Evolutionary conservation across 1,140 invertebrate genomes (phyloP), one percentile per base, ranked within the genome.

Genomic region (Vanessa tameamea): DNA sequence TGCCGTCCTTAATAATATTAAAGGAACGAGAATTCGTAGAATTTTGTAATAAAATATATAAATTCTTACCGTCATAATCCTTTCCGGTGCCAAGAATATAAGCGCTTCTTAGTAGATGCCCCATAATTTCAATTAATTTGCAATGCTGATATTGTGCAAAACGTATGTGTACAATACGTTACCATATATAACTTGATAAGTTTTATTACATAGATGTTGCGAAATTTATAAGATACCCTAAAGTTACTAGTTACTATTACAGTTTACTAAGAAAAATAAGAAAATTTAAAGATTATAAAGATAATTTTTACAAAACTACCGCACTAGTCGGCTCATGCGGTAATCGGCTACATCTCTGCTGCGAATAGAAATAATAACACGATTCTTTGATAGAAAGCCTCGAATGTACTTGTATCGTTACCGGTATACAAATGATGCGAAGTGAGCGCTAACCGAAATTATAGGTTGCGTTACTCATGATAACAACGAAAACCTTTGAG

Each of bases 311-410:
- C 14, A 72, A 80, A 80, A 74, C 79, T 90, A 91, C 90, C 90
- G 89, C 89, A 64, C 88, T 73, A 87, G 88, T 91, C 90, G 88
- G 89, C 79, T 68, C 55, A 82, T 68, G 76, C 79, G 72, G 67
- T 87, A 88, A 82, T 76, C 67, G 90, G 86, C 90, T 92, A 92
- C 90, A 92, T 92, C 83, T 92, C 90, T 81, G 78, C 85, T 80
- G 76, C 77, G 79, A 73, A 79, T 73, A 64, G 69, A 79, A 73
- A 72, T 75, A 55, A 77, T 81, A 73, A 76, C 68, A 76, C 82
- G 79, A 79, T 82, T 80, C 64, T 70, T 72, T 73, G 55, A 70
- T 81, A 84, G 81, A 86, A 87, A 86, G 82, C 79, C 74, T 73
- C 66, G 79, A 83, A 85, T 89, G 85, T 87, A 81, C 72, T 83